Evolutionary conservation across 2,113 vertebrate species (phyloP).

Genomic region (Leuciscus idus): DNA sequence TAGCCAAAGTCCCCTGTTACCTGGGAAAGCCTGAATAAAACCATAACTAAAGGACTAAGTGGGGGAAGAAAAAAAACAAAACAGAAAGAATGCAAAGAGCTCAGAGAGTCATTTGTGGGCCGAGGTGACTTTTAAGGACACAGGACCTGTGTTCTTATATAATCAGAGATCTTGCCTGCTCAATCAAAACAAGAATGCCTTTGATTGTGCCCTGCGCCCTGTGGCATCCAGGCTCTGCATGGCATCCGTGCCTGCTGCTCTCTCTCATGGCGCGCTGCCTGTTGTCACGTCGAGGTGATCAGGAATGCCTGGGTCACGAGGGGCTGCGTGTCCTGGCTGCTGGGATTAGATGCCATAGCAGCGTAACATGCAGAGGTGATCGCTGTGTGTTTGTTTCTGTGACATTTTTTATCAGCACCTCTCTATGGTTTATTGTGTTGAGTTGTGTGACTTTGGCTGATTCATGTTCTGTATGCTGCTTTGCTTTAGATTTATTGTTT

Average conservation of each 20-base stretch:
- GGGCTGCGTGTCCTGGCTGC: conserved; percentile 13
- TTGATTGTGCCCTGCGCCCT: conserved; percentile 46
- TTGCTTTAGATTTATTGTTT: neutral
- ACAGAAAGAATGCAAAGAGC: conserved; percentile 54
- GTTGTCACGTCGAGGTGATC: conserved; percentile 62
- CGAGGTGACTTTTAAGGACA: conserved; percentile 58
- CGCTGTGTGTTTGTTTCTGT: conserved; percentile 23
- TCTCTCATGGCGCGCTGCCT: conserved; percentile 53
- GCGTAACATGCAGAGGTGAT: conserved; percentile 18
- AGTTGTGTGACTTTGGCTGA: neutral
- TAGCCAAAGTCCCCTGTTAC: too few relatives aligned
- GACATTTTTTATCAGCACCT: neutral
- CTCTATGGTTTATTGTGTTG: neutral
- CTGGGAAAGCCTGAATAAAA: neutral
- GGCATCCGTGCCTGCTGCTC: conserved; percentile 51
- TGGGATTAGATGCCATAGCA: conserved; percentile 48
- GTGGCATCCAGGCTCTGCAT: conserved; percentile 35
- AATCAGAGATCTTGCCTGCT: conserved; percentile 52
- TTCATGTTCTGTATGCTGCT: neutral
- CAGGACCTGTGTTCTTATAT: conserved; percentile 60
- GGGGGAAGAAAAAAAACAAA: conserved; percentile 16
- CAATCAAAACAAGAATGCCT: conserved; percentile 52
- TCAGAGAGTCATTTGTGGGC: conserved; percentile 48
- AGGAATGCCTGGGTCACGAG: conserved; percentile 54
- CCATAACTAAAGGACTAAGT: conserved; percentile 13